phyloP scores from a whole-genome alignment of 2,797 vertebrate genomes.

The Argya squamiceps region DNA sequence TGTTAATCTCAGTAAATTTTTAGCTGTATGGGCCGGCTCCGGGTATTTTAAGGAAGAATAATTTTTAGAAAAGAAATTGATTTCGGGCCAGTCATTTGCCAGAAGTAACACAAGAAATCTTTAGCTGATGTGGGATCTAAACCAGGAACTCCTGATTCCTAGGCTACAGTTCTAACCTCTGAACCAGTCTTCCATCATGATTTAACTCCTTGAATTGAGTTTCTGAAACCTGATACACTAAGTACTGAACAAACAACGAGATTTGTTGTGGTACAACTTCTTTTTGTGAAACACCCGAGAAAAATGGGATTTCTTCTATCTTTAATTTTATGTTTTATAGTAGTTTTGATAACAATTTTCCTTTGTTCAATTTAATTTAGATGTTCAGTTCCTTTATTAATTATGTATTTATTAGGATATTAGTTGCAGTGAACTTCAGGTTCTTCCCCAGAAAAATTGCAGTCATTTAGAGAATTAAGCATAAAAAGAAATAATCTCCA shows the following conservation, averaged over 20 bases:
- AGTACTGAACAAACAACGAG: background rate
- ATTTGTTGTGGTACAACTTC: background rate
- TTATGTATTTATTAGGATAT: conserved; percentile 80
- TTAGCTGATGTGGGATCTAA: background rate
- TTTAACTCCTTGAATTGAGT: background rate
- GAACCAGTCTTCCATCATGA: background rate
- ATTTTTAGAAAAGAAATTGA: background rate
- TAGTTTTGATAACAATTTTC: background rate
- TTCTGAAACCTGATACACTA: background rate
- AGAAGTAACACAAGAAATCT: background rate
- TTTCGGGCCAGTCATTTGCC: background rate
- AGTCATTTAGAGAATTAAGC: conserved; percentile 89
- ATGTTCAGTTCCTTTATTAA: background rate
- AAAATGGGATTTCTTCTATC: background rate
- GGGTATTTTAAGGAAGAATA: background rate
- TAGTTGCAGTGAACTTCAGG: conserved; percentile 93
- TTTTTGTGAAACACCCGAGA: background rate
- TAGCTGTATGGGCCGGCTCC: background rate
- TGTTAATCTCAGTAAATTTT: background rate
- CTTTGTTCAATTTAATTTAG: background rate
- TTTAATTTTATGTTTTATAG: background rate
- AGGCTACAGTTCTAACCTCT: background rate
- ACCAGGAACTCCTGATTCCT: background rate
- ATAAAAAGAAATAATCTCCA: conserved; percentile 92
- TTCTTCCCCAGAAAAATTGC: conserved; percentile 89